Base-by-base conservation (phyloP, 2,113 vertebrate genomes). In the Nothocercus nigrocapillus region DNA sequence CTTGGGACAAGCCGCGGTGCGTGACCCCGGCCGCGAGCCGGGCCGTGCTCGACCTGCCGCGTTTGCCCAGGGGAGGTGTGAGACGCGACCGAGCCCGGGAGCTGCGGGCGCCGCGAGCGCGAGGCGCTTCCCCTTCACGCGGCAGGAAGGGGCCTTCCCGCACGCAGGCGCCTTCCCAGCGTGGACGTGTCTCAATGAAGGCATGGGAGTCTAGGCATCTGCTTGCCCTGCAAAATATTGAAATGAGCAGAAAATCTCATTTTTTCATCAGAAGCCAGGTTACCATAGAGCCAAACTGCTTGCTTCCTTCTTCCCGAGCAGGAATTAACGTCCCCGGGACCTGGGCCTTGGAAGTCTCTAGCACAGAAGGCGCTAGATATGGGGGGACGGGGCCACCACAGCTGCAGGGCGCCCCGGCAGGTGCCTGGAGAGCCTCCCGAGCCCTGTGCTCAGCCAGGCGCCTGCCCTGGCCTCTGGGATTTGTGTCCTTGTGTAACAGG, bases 361-460 rank as follows among this genome's bases (percentile, higher is more conserved):
- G 30, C 14, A 22, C 42, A 79, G 79, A 85, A 75, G 82, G 25
- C 1, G 18, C 51, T 5, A 88, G 28, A 36, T 36, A 36, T 36
- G 36, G 44, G 62, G 7, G 13, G 19, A 20, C 20, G 47, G 47
- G 20, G 8, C 47, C 2, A 5, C 34, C 32, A 63, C 8, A 42
- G 36, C 5, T 88, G 40, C 12, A 69, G 51, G 70, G 25, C 78
- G 20, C 22, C 2, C 16, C 5, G 40, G 28, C 38, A 36, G 28
- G 32, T 64, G 54, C 34, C 22, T 75, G 38, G 30, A 82, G 74
- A 44, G 19, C 42, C 40, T 42, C 30, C 49, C 17, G 40, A 54
- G 9, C 8, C 0, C 0, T 21, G 19, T 11, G 11, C 32, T 30
- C 45, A 22, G 42, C 80, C 17, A 13, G 42, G 25, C 13, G 54